Evolutionary conservation across 2,113 vertebrate genomes (phyloP).

Genomic region (Oophaga pumilio): DNA sequence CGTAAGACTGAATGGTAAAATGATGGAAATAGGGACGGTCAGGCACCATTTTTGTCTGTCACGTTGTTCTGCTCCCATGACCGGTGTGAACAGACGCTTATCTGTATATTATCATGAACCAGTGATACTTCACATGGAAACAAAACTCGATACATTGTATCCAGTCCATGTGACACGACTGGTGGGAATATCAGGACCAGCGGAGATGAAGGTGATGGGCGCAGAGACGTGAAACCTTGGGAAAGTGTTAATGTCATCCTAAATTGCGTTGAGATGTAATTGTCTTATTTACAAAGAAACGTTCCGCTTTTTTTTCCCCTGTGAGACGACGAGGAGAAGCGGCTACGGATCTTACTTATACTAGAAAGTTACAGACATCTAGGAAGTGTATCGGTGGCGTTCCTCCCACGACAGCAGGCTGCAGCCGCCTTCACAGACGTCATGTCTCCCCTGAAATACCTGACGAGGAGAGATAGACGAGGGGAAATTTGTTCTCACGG

Average conservation of each 20-base stretch:
- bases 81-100: too few species aligned
- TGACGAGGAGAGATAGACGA: conserved; percentile 37
- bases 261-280: background rate
- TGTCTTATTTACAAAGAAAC: background rate
- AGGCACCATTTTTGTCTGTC: too few species aligned
- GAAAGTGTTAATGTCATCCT: background rate
- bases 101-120: too few species aligned
- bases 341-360: too few species aligned
- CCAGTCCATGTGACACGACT: too few species aligned
- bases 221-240: background rate
- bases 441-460: conserved; percentile 46
- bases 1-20: too few species aligned
- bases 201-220: background rate
- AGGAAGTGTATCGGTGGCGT: background rate
- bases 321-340: background rate
- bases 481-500: conserved; percentile 41
- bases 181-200: background rate
- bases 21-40: too few species aligned
- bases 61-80: too few species aligned
- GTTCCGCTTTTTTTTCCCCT: background rate
- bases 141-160: too few species aligned
- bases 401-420: background rate
- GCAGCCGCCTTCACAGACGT: conserved; percentile 22
- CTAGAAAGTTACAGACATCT: background rate
- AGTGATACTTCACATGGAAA: too few species aligned